Base-by-base conservation (phyloP, 2,797 vertebrate genomes). In the Sebastes melanostomus region DNA sequence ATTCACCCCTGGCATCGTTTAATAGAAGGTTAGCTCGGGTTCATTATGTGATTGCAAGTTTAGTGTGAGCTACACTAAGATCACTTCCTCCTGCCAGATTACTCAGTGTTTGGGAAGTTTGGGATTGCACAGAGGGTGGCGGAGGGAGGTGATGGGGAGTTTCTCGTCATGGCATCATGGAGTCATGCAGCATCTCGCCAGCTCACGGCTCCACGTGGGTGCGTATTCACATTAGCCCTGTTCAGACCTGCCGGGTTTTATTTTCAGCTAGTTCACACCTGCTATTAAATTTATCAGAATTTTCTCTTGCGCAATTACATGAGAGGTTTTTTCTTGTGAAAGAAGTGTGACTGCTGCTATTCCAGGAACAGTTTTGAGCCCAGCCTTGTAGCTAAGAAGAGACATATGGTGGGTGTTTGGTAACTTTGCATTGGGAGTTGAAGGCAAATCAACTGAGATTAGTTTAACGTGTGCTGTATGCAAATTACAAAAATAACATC, bases 81-180 rank as follows among this genome's bases (percentile, higher is more conserved):
- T 87, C 84, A 84, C 83, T 78, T 84, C 72, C 36, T 55, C 27
- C n/a, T 56, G 81, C 12, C 61, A 20, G 56, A 85, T 89, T 81
- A 85, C 75, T 91, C 89, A 89, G 27, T 14, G 46, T 42, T 42
- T 14, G 46, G 20, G 60, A n/a, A 5, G 25, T 65, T 36, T 62
- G 24, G 54, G 50, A 70, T 25, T 46, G 66, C 34, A 52, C n/a
- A 76, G n/a, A 66, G 24, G 34, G 5, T 67, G 34, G 7, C 12
- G 5, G 42, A 42, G 8, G 62, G 75, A 77, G 38, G 9, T 52
- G 54, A 76, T 8, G 8, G 22, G 55, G 66, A 55, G 61, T 69
- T 84, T 59, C 34, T 72, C 34, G 56, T 61, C 36, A 70, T 34
- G 65, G 58, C 29, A 29, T 38, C 30, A 73, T 76, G 58, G 69